Percentiles rank a stretch among this genome's conserved stretches.
phyloP scores from a whole-genome alignment of 2,113 vertebrate genomes.

The Eublepharis macularius region DNA sequence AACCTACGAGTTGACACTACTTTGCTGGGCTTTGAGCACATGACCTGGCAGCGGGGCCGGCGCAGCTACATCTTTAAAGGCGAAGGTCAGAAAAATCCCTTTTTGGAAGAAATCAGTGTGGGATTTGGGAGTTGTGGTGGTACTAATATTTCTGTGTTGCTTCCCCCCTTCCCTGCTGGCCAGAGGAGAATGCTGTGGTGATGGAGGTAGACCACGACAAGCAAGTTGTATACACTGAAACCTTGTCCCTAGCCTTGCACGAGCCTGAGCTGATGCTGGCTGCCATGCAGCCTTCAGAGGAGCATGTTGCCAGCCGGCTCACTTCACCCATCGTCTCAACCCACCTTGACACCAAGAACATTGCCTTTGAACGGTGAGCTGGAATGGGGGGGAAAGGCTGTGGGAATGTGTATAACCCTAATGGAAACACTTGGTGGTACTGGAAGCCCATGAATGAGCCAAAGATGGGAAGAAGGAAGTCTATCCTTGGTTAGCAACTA shows the following conservation, averaged over 20 bases:
- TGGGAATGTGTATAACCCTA: not conserved
- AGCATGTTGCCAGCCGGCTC: conserved; percentile 90
- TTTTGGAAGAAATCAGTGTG: too few species aligned
- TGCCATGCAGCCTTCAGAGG: conserved; percentile 91
- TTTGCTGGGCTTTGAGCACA: conserved; percentile 93
- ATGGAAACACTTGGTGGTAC: not conserved
- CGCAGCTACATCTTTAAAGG: conserved; percentile 97
- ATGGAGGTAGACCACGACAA: conserved; percentile 98
- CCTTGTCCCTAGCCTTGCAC: conserved; percentile 81
- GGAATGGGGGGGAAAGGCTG: rapidly evolving
- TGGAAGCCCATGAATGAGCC: not conserved
- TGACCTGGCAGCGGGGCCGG: conserved; percentile 95
- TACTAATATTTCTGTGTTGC: not conserved
- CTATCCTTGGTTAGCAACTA: not conserved
- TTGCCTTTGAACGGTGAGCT: conserved; percentile 91
- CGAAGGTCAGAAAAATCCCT: conserved; percentile 77
- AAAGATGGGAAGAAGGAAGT: not conserved
- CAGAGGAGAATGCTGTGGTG: conserved; percentile 91
- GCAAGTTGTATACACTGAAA: conserved; percentile 94
- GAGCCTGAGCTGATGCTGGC: conserved; percentile 89
- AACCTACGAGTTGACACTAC: conserved; percentile 93
- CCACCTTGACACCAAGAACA: conserved; percentile 93
- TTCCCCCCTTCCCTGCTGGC: rapidly evolving
- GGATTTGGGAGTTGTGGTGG: not conserved
- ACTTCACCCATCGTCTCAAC: conserved; percentile 94